These are phyloP conservation scores for Myotis brandtii DNA, from an alignment of 2,113 vertebrate species.

Conservation along the genomic window DNA sequence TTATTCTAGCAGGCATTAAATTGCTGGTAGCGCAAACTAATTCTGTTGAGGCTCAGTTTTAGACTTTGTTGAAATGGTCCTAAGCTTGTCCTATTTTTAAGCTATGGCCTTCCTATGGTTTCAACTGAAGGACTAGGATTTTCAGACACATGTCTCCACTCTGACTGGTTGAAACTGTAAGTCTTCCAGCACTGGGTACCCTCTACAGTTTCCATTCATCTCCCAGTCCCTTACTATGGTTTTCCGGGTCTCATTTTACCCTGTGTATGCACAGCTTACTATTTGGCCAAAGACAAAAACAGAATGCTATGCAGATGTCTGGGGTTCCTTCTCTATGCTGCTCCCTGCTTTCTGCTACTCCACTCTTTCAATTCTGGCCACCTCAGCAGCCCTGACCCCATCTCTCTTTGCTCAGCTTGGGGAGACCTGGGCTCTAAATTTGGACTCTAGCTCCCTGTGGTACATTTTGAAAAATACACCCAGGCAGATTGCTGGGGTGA, in stretches of 20 bases:
- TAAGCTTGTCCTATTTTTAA: background rate
- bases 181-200: background rate
- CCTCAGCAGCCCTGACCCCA: background rate
- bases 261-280: background rate
- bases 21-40: background rate
- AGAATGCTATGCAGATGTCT: background rate
- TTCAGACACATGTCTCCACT: background rate
- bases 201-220: background rate
- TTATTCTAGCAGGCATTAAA: conserved; percentile 41
- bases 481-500: background rate
- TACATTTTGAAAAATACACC: background rate
- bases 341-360: background rate
- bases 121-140: background rate
- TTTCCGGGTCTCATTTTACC: background rate
- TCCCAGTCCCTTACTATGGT: background rate
- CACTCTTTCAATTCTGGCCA: background rate
- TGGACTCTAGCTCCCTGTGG: background rate
- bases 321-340: background rate
- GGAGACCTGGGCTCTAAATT: background rate
- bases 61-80: background rate
- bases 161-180: background rate
- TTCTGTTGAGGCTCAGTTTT: background rate
- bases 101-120: background rate
- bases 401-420: background rate
- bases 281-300: background rate